Conservation (phyloP, 1,140 invertebrate genomes). For the Ostrea edulis region DNA sequence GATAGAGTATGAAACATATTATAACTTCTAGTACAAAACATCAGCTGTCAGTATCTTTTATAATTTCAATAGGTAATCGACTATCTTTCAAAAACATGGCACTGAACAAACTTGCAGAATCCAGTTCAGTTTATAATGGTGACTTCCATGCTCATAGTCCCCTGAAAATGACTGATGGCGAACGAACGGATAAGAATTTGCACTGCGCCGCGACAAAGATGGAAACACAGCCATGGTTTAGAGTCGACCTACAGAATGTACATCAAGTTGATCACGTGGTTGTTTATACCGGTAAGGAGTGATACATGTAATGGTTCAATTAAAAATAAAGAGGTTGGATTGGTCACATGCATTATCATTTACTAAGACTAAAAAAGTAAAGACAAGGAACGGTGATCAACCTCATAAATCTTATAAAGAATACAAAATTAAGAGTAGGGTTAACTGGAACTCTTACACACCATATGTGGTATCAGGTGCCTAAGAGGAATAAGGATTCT, state of each 20-base stretch:
- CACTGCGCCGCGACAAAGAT: not conserved
- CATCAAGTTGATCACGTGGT: not conserved
- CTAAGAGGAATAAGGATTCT: no score
- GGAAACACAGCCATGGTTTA: not conserved
- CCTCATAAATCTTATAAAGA: no score
- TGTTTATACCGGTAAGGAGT: not conserved
- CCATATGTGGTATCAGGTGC: no score
- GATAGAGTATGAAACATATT: no score
- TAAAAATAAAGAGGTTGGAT: no score
- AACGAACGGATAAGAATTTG: not conserved
- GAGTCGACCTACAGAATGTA: not conserved
- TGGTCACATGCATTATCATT: no score
- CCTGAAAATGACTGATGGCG: not conserved
- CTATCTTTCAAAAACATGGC: not conserved
- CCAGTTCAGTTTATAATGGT: not conserved
- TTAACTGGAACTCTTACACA: no score
- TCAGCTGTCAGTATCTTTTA: no score
- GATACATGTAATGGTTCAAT: not conserved
- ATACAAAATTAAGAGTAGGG: no score
- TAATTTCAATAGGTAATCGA: not conserved
- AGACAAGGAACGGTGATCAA: no score
- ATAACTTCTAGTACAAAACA: no score
- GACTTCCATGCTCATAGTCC: not conserved
- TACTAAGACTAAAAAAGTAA: no score
- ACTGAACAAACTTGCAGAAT: not conserved